Percentiles rank a stretch among this genome's conserved stretches.
These are phyloP conservation scores for Oxyruncus cristatus DNA, from an alignment of 2,113 vertebrate genomes.

Conservation along the genomic window DNA sequence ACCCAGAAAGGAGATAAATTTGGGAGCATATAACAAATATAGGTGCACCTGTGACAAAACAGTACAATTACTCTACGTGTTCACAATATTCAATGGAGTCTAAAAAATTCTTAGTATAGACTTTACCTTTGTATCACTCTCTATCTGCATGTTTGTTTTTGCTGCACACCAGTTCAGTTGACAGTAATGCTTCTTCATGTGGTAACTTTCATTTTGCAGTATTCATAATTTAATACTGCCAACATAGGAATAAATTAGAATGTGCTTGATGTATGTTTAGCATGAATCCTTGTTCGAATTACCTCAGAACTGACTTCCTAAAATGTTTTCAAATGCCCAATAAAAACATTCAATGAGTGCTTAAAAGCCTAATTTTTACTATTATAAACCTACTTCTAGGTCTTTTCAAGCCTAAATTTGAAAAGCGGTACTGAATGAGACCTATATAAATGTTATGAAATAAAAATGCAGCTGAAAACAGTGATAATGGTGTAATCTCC, in stretches of 20 bases:
- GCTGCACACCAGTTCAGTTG: neutral
- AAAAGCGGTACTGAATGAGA: neutral
- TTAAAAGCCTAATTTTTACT: neutral
- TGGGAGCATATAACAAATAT: neutral
- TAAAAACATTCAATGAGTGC: neutral
- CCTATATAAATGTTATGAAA: neutral
- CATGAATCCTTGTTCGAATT: neutral
- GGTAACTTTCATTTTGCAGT: neutral
- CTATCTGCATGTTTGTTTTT: neutral
- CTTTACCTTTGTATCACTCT: neutral
- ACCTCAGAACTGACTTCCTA: neutral
- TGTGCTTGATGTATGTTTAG: neutral
- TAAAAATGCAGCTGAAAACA: neutral
- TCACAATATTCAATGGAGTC: neutral
- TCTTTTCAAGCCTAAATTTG: neutral
- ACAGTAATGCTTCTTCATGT: neutral
- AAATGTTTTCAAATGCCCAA: neutral
- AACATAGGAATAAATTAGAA: neutral
- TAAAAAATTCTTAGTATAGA: neutral
- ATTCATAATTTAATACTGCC: neutral
- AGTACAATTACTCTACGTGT: neutral
- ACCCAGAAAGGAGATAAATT: neutral
- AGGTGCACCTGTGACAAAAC: neutral
- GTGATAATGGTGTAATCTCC: neutral
- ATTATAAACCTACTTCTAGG: neutral